Evolutionary conservation across 2,113 vertebrate genomes (phyloP).

Genomic region (Tragelaphus buxtoni): DNA sequence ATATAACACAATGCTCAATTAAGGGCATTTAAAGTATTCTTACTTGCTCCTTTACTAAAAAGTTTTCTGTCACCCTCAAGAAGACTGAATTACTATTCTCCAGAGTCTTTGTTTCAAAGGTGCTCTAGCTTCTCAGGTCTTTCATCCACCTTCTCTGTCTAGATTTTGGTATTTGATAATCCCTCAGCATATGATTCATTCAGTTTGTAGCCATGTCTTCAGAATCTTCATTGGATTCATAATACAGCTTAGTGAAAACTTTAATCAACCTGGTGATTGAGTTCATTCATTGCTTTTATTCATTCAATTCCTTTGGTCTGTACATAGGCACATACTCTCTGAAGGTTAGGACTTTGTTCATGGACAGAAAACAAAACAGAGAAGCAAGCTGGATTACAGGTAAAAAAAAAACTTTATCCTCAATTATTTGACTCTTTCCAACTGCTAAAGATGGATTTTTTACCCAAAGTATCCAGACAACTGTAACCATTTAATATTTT

Average conservation of each 20-base stretch:
- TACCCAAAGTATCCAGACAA: neutral
- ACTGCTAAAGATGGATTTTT: neutral
- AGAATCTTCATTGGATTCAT: neutral
- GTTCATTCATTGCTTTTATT: neutral
- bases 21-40: neutral
- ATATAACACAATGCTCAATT: neutral
- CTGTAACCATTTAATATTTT: neutral
- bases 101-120: slow-evolving; percentile 11
- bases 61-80: neutral
- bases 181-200: neutral
- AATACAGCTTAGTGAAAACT: neutral
- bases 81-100: neutral
- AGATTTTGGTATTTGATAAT: neutral
- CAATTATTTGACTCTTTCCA: neutral
- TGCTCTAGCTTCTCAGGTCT: neutral
- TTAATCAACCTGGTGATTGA: neutral
- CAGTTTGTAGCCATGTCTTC: neutral
- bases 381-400: neutral
- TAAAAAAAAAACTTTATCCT: neutral
- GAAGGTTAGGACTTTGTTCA: neutral
- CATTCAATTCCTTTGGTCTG: neutral
- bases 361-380: neutral
- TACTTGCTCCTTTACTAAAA: neutral
- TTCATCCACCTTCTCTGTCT: neutral
- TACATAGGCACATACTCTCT: neutral